Evolutionary conservation across 1,140 invertebrate species (phyloP), one percentile per base, ranked within the genome.

Genomic region (Aphidius ervi): DNA sequence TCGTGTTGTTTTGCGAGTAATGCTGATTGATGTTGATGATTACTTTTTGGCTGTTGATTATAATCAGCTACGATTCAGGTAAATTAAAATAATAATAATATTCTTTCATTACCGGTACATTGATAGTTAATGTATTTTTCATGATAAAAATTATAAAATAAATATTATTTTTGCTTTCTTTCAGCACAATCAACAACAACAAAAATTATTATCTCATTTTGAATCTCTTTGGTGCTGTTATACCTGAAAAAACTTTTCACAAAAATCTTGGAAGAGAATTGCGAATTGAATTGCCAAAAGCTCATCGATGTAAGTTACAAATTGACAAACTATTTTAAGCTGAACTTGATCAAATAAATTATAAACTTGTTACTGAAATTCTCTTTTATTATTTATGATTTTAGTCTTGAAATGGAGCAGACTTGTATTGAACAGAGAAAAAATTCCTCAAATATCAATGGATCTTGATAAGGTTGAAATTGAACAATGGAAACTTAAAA

Each of bases 21-120:
- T 72, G 46, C 56, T 80, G 55, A 46, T 40, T 20, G 76, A 77
- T 53, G 65, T 79, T 3, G 45, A 72, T 6, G 43, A 74, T 16
- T 80, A 77, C 64, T 68, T 61, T 58, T 61, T 80, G 6, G 66
- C 39, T 10, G 61, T 80, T 0, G 58, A 68, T 10, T 23, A 42
- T 1, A 65, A 77, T 62, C 63, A 69, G 47, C 66, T 79, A 7
- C 47, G 50, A 53, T 80, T 79, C 58, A 77, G 71, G 78, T 80
- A 73, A 39, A 45, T 16, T 37, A 2, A 31, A 31, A 5, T 31
- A 53, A 61, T 20, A 16, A 16, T 59, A 49, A 37, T 55, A 57
- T n/a, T 23, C 23, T 49, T n/a, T 55, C 41, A 55, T 49, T 16
- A n/a, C 37, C 23, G 45, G 41, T 23, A 57, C 43, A 57, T 46